These are phyloP conservation scores for Tragulus kanchil DNA, from an alignment of 2,113 vertebrate species.

Conservation along the genomic window DNA sequence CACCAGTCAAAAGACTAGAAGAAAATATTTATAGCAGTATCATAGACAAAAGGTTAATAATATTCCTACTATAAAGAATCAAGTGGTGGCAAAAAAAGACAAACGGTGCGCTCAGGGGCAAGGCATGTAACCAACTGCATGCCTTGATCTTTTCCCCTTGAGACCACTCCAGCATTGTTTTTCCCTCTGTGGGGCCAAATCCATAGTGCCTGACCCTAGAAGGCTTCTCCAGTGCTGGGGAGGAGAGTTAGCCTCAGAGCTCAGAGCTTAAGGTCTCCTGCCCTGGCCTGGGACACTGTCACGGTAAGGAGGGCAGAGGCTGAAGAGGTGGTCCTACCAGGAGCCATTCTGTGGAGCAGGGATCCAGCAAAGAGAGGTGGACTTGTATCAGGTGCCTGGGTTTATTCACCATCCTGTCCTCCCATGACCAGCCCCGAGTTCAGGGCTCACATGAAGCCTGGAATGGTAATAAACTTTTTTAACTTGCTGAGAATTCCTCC, in stretches of 20 bases:
- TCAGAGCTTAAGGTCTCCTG: not conserved
- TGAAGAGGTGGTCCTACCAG: not conserved
- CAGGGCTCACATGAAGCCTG: not conserved
- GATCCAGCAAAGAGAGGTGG: not conserved
- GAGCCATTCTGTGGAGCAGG: not conserved
- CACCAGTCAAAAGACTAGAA: not conserved
- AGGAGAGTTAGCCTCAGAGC: not conserved
- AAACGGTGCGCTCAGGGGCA: no score
- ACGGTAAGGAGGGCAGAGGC: not conserved
- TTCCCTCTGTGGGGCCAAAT: not conserved
- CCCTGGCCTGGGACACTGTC: not conserved
- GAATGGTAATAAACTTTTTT: constrained; percentile 63
- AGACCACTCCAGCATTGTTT: not conserved
- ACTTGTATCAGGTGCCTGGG: not conserved
- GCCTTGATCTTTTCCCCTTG: not conserved
- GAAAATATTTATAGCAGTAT: not conserved
- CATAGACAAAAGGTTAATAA: not conserved
- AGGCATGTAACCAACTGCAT: not conserved
- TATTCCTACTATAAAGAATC: not conserved
- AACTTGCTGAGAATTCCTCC: not conserved
- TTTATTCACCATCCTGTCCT: not conserved
- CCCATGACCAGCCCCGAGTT: not conserved
- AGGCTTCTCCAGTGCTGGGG: not conserved
- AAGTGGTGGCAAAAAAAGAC: no score
- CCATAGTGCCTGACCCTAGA: not conserved